phyloP scores from a whole-genome alignment of 2,113 vertebrate genomes.

The Agelaius tricolor region DNA sequence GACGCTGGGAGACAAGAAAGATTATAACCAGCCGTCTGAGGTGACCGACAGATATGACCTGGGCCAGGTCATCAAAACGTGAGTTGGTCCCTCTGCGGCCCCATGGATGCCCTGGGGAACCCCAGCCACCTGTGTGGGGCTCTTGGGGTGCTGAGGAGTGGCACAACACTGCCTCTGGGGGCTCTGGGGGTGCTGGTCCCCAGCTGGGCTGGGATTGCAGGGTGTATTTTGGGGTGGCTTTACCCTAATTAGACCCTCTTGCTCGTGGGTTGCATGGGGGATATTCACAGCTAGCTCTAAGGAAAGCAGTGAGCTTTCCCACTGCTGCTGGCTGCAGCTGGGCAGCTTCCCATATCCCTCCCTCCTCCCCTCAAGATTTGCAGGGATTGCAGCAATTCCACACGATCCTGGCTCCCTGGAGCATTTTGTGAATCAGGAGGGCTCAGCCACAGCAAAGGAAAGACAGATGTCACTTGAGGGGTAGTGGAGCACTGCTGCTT shows the following conservation, averaged over 20 bases:
- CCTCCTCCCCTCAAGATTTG: not conserved
- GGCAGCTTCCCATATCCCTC: not conserved
- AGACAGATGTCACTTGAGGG: not conserved
- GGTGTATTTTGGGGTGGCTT: not conserved
- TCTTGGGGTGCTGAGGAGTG: not conserved
- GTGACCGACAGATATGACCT: conserved; percentile 99
- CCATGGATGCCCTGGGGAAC: not conserved
- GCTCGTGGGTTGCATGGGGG: not conserved
- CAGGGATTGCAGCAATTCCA: not conserved
- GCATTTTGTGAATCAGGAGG: not conserved
- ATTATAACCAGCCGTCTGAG: conserved; percentile 95
- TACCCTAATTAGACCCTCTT: not conserved
- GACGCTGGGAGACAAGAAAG: conserved; percentile 96
- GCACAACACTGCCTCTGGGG: rapidly evolving
- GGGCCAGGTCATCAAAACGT: conserved; percentile 98
- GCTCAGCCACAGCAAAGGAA: not conserved
- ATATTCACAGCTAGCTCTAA: not conserved
- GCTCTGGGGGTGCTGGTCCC: not conserved
- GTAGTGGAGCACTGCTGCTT: not conserved
- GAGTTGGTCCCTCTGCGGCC: conserved; percentile 66
- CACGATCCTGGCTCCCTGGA: rapidly evolving
- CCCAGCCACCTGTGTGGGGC: not conserved
- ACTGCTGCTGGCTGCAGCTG: not conserved
- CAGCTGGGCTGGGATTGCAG: not conserved
- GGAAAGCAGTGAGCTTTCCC: not conserved